Evolutionary conservation across 1,140 invertebrate species (phyloP).

Genomic region (Drosophila guanche): DNA sequence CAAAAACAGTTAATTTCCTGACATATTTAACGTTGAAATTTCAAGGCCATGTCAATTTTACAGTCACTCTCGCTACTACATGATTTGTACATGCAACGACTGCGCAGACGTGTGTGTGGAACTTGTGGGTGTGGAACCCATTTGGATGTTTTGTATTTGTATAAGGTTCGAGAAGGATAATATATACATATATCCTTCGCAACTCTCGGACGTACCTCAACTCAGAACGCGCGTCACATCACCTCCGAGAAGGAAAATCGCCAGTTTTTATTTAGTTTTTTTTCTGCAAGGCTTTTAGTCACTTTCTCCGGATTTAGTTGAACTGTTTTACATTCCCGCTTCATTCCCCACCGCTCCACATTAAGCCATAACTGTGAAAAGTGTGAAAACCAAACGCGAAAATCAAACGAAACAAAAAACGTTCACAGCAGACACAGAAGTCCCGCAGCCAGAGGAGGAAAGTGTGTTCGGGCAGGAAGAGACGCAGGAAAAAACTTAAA

Average conservation of each 20-base stretch:
- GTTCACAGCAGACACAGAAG: conserved; percentile 11
- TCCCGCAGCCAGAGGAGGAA: conserved; percentile 32
- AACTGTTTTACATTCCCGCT: no score
- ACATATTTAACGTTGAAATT: no score
- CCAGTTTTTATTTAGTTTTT: conserved; percentile 37
- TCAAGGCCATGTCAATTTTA: no score
- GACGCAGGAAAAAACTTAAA: conserved; percentile 12
- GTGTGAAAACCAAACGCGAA: conserved; percentile 6
- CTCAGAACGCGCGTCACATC: conserved; percentile 52
- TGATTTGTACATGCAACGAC: no score
- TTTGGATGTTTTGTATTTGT: conserved; percentile 3
- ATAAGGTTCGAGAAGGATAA: conserved; percentile 8
- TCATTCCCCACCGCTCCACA: no score
- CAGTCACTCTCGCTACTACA: no score
- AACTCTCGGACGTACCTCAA: conserved; percentile 51
- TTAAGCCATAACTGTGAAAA: neutral
- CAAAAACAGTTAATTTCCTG: no score
- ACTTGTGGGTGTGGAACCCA: no score
- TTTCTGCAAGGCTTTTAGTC: conserved; percentile 20
- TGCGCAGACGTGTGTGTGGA: no score
- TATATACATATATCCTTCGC: conserved; percentile 54
- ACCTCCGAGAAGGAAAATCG: conserved; percentile 44
- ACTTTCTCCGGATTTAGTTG: conserved; percentile 2
- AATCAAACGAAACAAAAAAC: conserved; percentile 16
- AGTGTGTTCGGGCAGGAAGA: conserved; percentile 52